Base-by-base conservation (phyloP, 2,113 vertebrate species). In the Eulemur rufifrons region DNA sequence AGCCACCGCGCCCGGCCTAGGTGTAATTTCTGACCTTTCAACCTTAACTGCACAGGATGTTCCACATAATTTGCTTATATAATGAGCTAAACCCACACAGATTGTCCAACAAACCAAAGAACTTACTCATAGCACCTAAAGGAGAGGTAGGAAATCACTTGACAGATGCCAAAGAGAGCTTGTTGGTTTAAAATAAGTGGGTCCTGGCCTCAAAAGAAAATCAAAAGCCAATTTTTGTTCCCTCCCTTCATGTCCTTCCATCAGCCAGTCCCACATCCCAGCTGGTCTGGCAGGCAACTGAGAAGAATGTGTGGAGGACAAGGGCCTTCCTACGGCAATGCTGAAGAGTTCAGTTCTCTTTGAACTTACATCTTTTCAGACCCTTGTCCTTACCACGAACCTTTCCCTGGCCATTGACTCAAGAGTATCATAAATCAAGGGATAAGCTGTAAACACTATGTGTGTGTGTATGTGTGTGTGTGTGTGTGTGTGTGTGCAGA, bases 161-260 rank as follows among this genome's bases (percentile, higher is more conserved):
- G 34, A 82, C 3, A 71, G 66, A 32, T 32, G 0, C 34, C 87
- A 95, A 80, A 84, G 3, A 50, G 6, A 80, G 47, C 1, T 83
- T 80, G 10, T 3, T 66, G 83, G 6, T 63, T 95, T 47, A 86
- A 93, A 94, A 59, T 86, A 80, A 86, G 83, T n/a, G 50, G 37
- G 1, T 66, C 66, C 50, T 47, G n/a, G 6, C 37, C 10, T 50
- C 45, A 71, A 39, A 29, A 84, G 37, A 59, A 76, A 89, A 96
- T 27, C 14, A 42, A 42, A 91, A 73, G 23, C 11, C 47, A 1
- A 37, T 59, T 84, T 94, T 76, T 45, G 45, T 61, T 69, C 56
- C 4, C 6, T 71, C 14, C 21, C 6, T 84, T 63, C 12, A 10
- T 20, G 2, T 34, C 25, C 20, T 93, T 11, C 32, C 87, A 6